Base-by-base conservation (phyloP, 2,888 invertebrate genomes). In the Aromia moschata region DNA sequence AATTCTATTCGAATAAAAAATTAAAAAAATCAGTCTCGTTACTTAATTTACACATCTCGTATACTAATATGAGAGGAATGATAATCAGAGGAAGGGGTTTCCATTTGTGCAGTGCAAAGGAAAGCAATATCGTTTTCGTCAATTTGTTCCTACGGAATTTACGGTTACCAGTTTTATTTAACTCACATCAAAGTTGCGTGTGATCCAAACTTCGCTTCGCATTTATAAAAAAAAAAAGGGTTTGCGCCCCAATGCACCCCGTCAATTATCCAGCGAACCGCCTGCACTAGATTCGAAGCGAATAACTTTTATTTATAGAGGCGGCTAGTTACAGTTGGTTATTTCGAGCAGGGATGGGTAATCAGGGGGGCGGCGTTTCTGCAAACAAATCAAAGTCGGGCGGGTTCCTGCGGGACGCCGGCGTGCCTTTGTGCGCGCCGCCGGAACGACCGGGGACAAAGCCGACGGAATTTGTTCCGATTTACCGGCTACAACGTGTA, bases 381-480 rank as follows among this genome's bases (percentile, higher is more conserved):
- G 20, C 56, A 56, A 56, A 56, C 56, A 56, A 56, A 56, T 49
- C 57, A 58, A 45, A 58, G 43, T 49, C 30, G 52, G 41, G 37
- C 46, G 36, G 38, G 55, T 55, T 46, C 46, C 46, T 20, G 54
- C 14, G 45, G 37, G 30, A 30, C 14, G 47, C 47, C 55, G 55
- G 55, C 43, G 37, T 20, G 31, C 25, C 47, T 46, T 56, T 47
- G 55, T 45, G 40, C 36, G 16, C 25, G 51, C 4, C 40, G 51
- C n/a, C 16, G 45, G 40, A n/a, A n/a, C 38, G 36, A 40, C 31
- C 36, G 36, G 7, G 40, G 45, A 56, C 37, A 52, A 56, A 60
- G 56, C 60, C 52, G 30, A 17, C 41, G 30, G 53, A 56, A 62
- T 62, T 58, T 58, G 58, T 52, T 58, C 62, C 62, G 58, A 62